phyloP scores from a whole-genome alignment of 1,140 invertebrate genomes.

The Vanessa tameamea region DNA sequence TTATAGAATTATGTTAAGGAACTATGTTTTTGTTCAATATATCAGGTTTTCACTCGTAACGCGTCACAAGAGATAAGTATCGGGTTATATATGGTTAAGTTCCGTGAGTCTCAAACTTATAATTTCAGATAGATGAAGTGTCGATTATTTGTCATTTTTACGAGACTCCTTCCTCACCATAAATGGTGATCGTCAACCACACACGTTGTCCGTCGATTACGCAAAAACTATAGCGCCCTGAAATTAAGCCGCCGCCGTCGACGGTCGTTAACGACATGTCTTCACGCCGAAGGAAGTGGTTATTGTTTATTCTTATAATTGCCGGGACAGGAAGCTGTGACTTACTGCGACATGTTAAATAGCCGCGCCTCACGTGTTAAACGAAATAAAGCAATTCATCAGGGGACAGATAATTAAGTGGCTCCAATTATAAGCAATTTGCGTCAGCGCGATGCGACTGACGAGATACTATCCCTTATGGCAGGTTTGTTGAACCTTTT shows the following conservation, averaged over 20 bases:
- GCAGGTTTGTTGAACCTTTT: slow-evolving; percentile 13
- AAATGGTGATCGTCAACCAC: slow-evolving; percentile 53
- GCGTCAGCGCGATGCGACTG: slow-evolving; percentile 33
- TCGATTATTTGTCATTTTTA: slow-evolving; percentile 47
- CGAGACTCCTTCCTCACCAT: slow-evolving; percentile 42
- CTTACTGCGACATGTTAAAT: slow-evolving; percentile 43
- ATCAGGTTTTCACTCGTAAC: neutral
- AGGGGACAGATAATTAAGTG: slow-evolving; percentile 54
- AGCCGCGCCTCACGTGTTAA: slow-evolving; percentile 44
- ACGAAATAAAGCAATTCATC: slow-evolving; percentile 69
- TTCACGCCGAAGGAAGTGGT: slow-evolving; percentile 71
- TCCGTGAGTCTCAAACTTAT: slow-evolving; percentile 30
- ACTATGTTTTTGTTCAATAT: slow-evolving; percentile 12
- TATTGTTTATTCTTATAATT: slow-evolving; percentile 78
- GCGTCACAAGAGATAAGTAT: slow-evolving; percentile 1
- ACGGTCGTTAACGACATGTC: slow-evolving; percentile 54
- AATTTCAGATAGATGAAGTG: slow-evolving; percentile 53
- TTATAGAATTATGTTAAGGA: slow-evolving; percentile 7
- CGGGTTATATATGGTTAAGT: slow-evolving; percentile 27
- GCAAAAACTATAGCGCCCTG: slow-evolving; percentile 51
- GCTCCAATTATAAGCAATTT: slow-evolving; percentile 47
- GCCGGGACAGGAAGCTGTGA: slow-evolving; percentile 63
- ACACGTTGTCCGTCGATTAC: slow-evolving; percentile 56
- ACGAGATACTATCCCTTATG: slow-evolving; percentile 4
- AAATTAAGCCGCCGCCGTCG: slow-evolving; percentile 55